A percentile compares a stretch with the other conserved stretches of the same genome.
Evolutionary conservation across 2,113 vertebrate species (phyloP).

Genomic region (Scomber japonicus): DNA sequence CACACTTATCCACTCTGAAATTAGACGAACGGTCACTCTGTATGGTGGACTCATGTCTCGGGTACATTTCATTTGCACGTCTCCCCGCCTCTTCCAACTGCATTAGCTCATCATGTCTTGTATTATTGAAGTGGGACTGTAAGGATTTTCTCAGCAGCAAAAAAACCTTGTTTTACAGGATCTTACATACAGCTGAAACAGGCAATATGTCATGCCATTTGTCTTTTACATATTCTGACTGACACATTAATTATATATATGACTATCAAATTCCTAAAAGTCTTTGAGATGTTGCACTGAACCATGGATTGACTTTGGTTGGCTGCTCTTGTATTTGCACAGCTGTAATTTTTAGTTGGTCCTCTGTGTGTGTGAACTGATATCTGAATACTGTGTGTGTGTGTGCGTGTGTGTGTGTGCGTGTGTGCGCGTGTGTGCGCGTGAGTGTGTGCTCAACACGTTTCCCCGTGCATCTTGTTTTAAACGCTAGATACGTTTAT

Average conservation of each 20-base stretch:
- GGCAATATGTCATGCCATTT: background rate
- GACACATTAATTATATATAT: conserved; percentile 4
- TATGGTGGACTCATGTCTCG: conserved; percentile 28
- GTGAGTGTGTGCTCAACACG: background rate
- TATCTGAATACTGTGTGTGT: background rate
- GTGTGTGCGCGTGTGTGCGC: background rate
- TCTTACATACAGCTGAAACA: background rate
- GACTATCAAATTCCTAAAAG: background rate
- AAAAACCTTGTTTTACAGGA: conserved; percentile 42
- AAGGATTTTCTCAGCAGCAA: conserved; percentile 30
- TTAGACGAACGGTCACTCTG: conserved; percentile 36
- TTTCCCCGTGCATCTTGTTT: conserved; percentile 38
- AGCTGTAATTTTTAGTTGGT: background rate
- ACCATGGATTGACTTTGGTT: no score
- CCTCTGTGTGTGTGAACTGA: background rate
- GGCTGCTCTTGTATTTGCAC: conserved; percentile 21
- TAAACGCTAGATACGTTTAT: conserved; percentile 65
- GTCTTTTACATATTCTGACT: background rate
- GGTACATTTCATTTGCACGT: conserved; percentile 50
- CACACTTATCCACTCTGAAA: conserved; percentile 58
- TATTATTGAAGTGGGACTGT: conserved; percentile 21
- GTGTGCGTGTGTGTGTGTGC: no score
- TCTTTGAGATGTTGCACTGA: background rate
- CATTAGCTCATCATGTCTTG: conserved; percentile 32
- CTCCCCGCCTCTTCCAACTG: conserved; percentile 25